Evolutionary conservation across 2,113 vertebrate genomes (phyloP).

Genomic region (Hylia prasina): DNA sequence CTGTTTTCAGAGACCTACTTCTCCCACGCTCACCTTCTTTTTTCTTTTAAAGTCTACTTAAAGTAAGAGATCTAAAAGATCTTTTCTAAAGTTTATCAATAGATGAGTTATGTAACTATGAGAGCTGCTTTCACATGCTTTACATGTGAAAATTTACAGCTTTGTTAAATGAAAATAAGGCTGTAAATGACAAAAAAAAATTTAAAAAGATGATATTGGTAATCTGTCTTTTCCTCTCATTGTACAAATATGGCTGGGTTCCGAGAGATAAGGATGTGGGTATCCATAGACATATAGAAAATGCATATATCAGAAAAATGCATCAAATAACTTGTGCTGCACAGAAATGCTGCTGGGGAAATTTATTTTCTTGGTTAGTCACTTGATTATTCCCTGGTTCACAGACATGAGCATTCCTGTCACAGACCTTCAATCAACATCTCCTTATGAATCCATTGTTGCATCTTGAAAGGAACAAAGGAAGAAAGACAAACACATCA

Average conservation of each 20-base stretch:
- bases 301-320: not conserved
- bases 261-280: not conserved
- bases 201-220: fast-evolving
- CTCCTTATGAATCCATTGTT: not conserved
- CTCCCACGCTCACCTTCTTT: not conserved
- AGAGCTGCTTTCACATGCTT: not conserved
- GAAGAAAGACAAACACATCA: not conserved
- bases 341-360: not conserved
- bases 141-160: not conserved
- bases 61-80: not conserved
- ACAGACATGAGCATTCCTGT: not conserved
- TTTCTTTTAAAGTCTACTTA: not conserved
- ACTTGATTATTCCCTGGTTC: not conserved
- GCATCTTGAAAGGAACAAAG: not conserved
- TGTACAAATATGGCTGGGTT: not conserved
- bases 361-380: not conserved
- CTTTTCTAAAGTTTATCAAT: not conserved
- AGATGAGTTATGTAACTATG: not conserved
- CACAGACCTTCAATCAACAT: not conserved
- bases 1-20: not conserved
- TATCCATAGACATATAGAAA: not conserved
- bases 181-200: not conserved
- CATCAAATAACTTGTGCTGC: not conserved
- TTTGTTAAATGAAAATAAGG: not conserved
- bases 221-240: not conserved